Evolutionary conservation across 2,888 invertebrate species (phyloP).

Genomic region (Fabriciana adippe): DNA sequence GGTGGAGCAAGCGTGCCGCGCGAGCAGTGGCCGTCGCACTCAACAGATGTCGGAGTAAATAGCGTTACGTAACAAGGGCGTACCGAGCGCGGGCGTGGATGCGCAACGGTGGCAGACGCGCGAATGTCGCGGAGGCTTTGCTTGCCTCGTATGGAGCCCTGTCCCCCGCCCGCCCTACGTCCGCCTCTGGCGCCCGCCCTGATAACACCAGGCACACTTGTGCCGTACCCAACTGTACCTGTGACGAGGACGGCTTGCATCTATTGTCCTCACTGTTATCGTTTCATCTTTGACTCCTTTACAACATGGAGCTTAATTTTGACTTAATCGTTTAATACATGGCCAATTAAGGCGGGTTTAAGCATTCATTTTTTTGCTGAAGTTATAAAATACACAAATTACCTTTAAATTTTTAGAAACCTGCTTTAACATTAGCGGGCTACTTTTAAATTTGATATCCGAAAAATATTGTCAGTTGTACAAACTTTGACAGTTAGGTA

Average conservation of each 20-base stretch:
- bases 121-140: conserved; percentile 66
- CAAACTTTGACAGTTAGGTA: too few species aligned
- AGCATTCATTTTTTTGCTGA: too few species aligned
- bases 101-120: conserved; percentile 68
- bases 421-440: too few species aligned
- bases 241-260: conserved; percentile 39
- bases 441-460: too few species aligned
- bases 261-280: conserved; percentile 45
- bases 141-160: conserved; percentile 50
- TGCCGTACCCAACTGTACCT: conserved; percentile 43
- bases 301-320: neutral
- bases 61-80: conserved; percentile 69
- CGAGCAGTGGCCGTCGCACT: conserved; percentile 59
- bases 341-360: neutral
- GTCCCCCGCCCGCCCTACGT: conserved; percentile 40
- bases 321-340: neutral
- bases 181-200: conserved; percentile 45
- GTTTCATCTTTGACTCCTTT: conserved; percentile 27
- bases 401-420: too few species aligned
- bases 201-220: conserved; percentile 39
- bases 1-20: conserved; percentile 74
- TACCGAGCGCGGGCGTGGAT: conserved; percentile 62
- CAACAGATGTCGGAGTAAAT: conserved; percentile 73
- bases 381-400: too few species aligned
- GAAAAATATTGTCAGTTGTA: too few species aligned